phyloP scores from a whole-genome alignment of 2,113 vertebrate genomes.

The Eubucco bourcierii region DNA sequence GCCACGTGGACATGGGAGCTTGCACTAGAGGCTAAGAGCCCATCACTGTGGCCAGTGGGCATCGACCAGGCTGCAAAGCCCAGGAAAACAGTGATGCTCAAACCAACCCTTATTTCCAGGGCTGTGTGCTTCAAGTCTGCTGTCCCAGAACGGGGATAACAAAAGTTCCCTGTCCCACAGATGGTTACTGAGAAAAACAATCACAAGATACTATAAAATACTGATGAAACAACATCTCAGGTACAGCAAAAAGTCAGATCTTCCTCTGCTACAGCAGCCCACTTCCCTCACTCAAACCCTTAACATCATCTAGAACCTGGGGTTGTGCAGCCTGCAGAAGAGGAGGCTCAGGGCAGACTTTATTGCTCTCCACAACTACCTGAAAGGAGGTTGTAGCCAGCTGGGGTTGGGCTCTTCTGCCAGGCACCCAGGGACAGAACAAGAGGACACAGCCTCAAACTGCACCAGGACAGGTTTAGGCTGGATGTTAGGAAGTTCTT shows the following conservation, averaged over 20 bases:
- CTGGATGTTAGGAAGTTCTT: too few species aligned
- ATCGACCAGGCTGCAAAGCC: background rate
- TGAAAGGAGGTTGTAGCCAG: too few species aligned
- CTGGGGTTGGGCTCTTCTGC: too few species aligned
- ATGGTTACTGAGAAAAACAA: background rate
- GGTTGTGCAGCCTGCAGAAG: too few species aligned
- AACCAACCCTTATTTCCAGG: background rate
- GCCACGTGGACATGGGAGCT: accelerated
- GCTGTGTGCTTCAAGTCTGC: background rate
- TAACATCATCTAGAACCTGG: background rate
- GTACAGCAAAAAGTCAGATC: background rate
- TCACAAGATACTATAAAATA: background rate
- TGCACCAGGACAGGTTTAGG: too few species aligned
- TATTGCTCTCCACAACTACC: too few species aligned
- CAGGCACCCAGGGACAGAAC: too few species aligned
- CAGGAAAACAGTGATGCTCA: background rate
- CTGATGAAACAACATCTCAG: background rate
- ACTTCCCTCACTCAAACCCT: background rate
- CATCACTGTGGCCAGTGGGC: background rate
- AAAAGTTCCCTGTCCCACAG: background rate
- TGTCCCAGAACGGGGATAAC: background rate
- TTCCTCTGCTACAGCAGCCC: background rate
- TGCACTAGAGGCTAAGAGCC: background rate
- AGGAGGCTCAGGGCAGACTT: too few species aligned
- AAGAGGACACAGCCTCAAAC: too few species aligned